phyloP scores from a whole-genome alignment of 2,888 invertebrate genomes.

The Lottia gigantea region DNA sequence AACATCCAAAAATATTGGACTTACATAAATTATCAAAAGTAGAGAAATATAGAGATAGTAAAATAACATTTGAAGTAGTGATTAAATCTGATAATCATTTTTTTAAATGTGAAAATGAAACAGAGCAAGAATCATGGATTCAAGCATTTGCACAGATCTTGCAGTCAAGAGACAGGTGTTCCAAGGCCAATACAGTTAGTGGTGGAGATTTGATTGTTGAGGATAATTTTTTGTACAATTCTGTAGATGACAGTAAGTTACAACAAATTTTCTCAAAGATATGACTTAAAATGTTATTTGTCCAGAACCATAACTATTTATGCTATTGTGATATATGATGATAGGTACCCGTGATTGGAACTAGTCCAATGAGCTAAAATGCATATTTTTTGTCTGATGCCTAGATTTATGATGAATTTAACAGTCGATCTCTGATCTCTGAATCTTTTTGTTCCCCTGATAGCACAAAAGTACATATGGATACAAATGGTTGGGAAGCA shows the following conservation, averaged over 20 bases:
- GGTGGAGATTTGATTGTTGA: constrained; percentile 17
- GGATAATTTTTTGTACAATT: constrained; percentile 31
- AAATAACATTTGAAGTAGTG: background rate
- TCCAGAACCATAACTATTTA: no score
- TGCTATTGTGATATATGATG: no score
- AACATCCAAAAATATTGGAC: background rate
- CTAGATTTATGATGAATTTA: no score
- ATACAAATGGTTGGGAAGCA: no score
- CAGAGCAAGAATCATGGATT: background rate
- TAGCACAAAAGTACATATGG: no score
- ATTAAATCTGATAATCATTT: background rate
- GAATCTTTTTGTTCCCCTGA: no score
- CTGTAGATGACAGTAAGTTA: constrained; percentile 25
- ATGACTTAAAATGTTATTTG: no score
- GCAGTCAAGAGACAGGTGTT: background rate
- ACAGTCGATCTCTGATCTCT: no score
- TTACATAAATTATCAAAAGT: background rate
- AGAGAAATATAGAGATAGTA: background rate
- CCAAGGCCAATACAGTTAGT: background rate
- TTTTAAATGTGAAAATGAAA: background rate
- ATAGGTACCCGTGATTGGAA: no score
- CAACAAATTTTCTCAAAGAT: background rate
- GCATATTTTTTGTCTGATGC: no score
- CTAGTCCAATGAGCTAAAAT: no score
- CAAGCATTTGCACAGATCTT: background rate